Percentiles rank a stretch among this genome's conserved stretches.
Conservation (phyloP, 2,797 vertebrate species). For the Numenius phaeopus region DNA sequence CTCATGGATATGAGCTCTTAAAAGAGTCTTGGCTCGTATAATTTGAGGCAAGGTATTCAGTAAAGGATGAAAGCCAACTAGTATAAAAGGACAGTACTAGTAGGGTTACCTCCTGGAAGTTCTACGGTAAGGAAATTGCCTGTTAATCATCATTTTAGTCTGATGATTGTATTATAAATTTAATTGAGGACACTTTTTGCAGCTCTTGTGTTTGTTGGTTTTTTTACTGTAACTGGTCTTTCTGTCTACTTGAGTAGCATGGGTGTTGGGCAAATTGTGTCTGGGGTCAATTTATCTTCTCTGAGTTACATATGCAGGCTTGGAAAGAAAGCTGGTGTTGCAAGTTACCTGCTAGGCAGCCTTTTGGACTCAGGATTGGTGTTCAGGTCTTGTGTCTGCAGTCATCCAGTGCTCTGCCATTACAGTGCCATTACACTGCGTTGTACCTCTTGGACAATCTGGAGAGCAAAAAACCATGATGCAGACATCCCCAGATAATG, state of each 20-base stretch:
- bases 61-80: background rate
- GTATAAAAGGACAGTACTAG: background rate
- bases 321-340: background rate
- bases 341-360: background rate
- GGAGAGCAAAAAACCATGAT: background rate
- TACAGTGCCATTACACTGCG: background rate
- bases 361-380: background rate
- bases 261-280: background rate
- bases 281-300: background rate
- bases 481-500: background rate
- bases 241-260: background rate
- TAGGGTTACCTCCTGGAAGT: background rate
- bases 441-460: background rate
- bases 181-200: background rate
- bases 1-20: background rate
- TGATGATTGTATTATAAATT: background rate
- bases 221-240: background rate
- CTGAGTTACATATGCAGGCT: background rate
- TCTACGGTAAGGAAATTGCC: background rate
- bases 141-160: background rate
- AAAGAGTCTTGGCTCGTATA: background rate
- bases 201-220: rapidly evolving
- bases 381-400: background rate
- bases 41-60: background rate
- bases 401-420: background rate